A percentile compares a stretch with the other conserved stretches of the same genome.
Conservation (phyloP, 2,797 vertebrate species). For the Crenichthys baileyi region DNA sequence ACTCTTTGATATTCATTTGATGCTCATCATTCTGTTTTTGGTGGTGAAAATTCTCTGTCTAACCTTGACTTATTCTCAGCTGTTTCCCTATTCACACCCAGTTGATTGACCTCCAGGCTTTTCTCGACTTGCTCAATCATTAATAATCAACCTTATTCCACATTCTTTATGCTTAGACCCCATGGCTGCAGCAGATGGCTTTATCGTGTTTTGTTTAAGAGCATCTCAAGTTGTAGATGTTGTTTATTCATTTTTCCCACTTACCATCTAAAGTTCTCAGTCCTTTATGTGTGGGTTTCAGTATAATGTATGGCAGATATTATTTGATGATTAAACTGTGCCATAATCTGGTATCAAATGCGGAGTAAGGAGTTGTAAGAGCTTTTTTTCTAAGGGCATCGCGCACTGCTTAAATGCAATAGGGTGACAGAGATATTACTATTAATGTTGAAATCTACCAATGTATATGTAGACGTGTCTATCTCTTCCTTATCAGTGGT, state of each 20-base stretch:
- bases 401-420: not conserved
- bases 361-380: not conserved
- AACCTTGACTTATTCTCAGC: constrained; percentile 4
- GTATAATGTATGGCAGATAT: not conserved
- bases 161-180: constrained; percentile 3
- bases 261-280: not conserved
- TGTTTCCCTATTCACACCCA: constrained; percentile 7
- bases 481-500: constrained; percentile 22
- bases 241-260: not conserved
- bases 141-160: constrained; percentile 19
- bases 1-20: not conserved
- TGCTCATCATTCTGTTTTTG: not conserved
- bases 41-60: not conserved
- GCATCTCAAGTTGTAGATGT: constrained; percentile 1
- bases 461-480: constrained; percentile 14
- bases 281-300: not conserved
- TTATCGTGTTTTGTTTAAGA: constrained; percentile 1
- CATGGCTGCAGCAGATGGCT: not conserved
- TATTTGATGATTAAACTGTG: not conserved
- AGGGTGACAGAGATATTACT: not conserved
- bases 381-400: not conserved
- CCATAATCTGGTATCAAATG: not conserved
- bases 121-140: constrained; percentile 20
- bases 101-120: constrained; percentile 23
- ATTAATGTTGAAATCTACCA: not conserved